Percentiles rank a stretch among this genome's conserved stretches.
Conservation (phyloP, 2,888 invertebrate species). For the Sinohyriopsis cumingii region DNA sequence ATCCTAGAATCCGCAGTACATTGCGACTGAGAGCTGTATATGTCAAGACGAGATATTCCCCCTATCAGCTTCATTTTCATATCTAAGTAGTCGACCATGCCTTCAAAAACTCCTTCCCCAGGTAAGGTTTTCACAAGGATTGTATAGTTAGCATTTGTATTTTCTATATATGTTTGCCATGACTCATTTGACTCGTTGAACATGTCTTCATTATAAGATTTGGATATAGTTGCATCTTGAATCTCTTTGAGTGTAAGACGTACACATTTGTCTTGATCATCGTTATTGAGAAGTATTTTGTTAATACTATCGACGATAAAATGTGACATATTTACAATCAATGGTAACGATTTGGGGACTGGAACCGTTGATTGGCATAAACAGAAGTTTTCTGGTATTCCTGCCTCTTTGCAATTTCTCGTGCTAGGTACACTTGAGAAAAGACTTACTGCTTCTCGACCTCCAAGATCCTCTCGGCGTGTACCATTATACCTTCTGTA, state of each 20-base stretch:
- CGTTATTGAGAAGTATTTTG: constrained; percentile 73
- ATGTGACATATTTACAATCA: constrained; percentile 76
- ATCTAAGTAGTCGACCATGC: constrained; percentile 77
- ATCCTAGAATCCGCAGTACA: no score
- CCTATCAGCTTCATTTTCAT: no score
- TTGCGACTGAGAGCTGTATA: no score
- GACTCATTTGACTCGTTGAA: no score
- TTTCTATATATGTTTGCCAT: background rate
- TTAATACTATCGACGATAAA: constrained; percentile 81
- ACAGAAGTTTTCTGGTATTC: constrained; percentile 88
- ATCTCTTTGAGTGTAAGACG: no score
- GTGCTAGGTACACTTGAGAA: constrained; percentile 82
- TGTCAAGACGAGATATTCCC: no score
- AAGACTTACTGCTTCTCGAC: constrained; percentile 75
- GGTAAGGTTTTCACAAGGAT: constrained; percentile 79
- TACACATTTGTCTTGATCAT: no score
- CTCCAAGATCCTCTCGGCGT: background rate
- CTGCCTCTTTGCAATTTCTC: constrained; percentile 84
- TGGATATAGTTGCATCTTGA: no score
- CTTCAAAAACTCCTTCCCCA: constrained; percentile 84
- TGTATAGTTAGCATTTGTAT: constrained; percentile 71
- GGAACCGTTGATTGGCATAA: constrained; percentile 83
- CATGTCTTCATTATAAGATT: no score
- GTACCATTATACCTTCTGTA: constrained; percentile 14
- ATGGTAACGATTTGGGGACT: constrained; percentile 75